Evolutionary conservation across 1,140 invertebrate species (phyloP).

Genomic region (Lepidurus couesii): DNA sequence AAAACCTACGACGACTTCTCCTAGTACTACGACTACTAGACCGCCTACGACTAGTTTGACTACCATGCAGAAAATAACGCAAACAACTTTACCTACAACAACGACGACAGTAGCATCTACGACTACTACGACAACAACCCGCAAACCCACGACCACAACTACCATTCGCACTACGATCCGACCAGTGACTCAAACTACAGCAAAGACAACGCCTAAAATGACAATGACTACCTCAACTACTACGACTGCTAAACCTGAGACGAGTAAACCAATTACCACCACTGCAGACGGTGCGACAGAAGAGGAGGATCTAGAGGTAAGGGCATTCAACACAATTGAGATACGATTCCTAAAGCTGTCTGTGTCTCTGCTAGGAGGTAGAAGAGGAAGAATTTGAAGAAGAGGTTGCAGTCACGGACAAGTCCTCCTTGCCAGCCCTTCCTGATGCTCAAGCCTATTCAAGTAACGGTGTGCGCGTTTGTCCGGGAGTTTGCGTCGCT

Average conservation of each 20-base stretch:
- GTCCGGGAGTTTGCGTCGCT: constrained; percentile 74
- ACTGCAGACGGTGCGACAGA: background rate
- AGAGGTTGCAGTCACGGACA: background rate
- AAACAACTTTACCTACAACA: constrained; percentile 27
- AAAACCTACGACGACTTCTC: constrained; percentile 32
- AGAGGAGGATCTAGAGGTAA: background rate
- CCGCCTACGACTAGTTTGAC: constrained; percentile 32
- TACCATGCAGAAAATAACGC: constrained; percentile 5
- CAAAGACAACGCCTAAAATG: constrained; percentile 23
- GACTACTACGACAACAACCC: constrained; percentile 32
- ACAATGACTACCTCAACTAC: constrained; percentile 31
- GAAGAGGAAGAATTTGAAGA: background rate
- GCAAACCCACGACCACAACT: constrained; percentile 27
- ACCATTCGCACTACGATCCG: constrained; percentile 39
- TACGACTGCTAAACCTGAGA: constrained; percentile 22
- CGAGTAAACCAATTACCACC: background rate
- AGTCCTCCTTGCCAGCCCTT: background rate
- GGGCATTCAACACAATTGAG: background rate
- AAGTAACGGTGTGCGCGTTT: constrained; percentile 50
- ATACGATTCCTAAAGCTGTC: background rate
- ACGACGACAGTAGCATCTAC: constrained; percentile 16
- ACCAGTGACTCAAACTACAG: constrained; percentile 38
- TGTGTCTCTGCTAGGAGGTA: background rate
- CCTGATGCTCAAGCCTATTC: constrained; percentile 26
- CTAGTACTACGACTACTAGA: constrained; percentile 33